Conservation (phyloP, 2,888 invertebrate species). For the Aromia moschata region DNA sequence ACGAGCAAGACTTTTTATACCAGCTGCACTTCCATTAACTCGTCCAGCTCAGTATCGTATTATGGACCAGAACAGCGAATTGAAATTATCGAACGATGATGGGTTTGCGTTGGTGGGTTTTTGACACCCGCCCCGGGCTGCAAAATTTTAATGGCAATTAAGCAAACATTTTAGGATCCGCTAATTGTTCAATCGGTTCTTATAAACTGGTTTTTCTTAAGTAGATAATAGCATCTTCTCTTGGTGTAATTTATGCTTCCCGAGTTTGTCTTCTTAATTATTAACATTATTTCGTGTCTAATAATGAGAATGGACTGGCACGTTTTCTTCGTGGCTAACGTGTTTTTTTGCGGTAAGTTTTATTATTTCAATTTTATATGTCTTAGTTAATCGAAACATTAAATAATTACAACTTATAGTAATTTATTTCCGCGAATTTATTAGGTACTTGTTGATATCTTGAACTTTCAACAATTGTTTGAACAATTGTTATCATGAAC, state of each 20-base stretch:
- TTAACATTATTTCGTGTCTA: neutral
- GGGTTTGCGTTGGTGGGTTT: no score
- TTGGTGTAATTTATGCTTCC: conserved; percentile 1
- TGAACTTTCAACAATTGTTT: no score
- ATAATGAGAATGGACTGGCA: conserved; percentile 1
- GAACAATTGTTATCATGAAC: no score
- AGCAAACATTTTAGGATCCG: neutral
- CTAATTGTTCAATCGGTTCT: no score
- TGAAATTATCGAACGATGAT: no score
- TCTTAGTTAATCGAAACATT: neutral
- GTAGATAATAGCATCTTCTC: neutral
- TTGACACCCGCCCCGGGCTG: no score
- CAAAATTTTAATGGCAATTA: neutral
- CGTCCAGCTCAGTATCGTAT: no score
- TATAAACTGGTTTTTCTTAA: neutral
- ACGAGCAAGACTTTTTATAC: neutral
- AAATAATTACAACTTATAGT: no score
- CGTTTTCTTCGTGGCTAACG: neutral
- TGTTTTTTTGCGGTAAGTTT: conserved; percentile 2
- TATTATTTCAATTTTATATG: neutral
- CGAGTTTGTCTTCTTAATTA: neutral
- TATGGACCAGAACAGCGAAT: no score
- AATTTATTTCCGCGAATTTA: no score
- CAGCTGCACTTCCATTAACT: no score
- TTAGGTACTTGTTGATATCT: no score